Conservation (phyloP, 2,113 vertebrate genomes). For the Paratilapia polleni region DNA sequence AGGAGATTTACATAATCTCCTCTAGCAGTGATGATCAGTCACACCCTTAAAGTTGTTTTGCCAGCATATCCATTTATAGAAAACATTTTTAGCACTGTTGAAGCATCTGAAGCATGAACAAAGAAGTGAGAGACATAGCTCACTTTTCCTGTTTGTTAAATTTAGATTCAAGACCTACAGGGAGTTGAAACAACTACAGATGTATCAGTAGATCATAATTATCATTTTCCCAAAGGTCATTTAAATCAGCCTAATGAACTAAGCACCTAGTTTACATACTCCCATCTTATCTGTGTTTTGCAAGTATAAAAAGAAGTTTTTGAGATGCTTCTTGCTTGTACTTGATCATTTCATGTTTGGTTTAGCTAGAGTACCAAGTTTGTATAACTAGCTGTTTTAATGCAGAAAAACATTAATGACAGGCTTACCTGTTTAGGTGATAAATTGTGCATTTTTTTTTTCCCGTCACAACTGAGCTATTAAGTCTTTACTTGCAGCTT, state of each 20-base stretch:
- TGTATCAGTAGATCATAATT: not conserved
- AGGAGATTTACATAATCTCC: not conserved
- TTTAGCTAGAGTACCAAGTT: not conserved
- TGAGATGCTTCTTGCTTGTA: not conserved
- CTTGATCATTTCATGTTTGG: not conserved
- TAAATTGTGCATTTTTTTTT: not conserved
- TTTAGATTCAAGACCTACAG: not conserved
- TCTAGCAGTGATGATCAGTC: not conserved
- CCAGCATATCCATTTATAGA: not conserved
- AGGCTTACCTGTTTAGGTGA: not conserved
- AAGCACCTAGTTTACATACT: not conserved
- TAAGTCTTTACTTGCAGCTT: slow-evolving; percentile 18
- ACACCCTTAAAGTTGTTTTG: slow-evolving; percentile 8
- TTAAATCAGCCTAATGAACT: not conserved
- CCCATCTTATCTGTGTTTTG: not conserved
- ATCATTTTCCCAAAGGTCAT: not conserved
- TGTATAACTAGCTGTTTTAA: not conserved
- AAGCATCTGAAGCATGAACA: slow-evolving; percentile 4
- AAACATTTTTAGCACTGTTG: not conserved
- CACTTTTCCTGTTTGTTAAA: slow-evolving; percentile 35
- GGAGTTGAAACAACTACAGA: not conserved
- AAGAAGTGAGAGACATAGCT: slow-evolving; percentile 1
- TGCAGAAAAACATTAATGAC: not conserved
- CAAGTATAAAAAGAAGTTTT: not conserved
- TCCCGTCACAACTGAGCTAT: not conserved